Conservation (phyloP, 2,113 vertebrate species). For the Hystrix brachyura region DNA sequence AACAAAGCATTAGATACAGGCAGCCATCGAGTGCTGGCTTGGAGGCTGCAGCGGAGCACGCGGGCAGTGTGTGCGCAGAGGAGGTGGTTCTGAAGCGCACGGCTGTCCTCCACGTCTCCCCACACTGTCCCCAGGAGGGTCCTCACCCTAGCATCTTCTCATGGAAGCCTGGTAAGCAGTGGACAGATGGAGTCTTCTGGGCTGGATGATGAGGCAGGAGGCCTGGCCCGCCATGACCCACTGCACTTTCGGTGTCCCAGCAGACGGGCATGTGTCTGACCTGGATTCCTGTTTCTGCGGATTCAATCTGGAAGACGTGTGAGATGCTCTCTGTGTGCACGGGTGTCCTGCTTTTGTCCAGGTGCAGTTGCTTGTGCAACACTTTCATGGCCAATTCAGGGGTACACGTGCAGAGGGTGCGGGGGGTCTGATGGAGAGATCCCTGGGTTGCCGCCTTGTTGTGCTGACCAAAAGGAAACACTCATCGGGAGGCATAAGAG, state of each 20-base stretch:
- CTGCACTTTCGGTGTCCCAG: rapidly evolving
- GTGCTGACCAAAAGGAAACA: neutral
- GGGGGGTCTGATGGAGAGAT: neutral
- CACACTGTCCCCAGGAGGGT: neutral
- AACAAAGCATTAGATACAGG: neutral
- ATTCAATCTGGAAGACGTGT: rapidly evolving
- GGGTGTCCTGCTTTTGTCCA: neutral
- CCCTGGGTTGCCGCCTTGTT: neutral
- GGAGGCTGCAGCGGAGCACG: rapidly evolving
- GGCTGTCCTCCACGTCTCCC: neutral
- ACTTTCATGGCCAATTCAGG: neutral
- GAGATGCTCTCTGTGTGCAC: rapidly evolving
- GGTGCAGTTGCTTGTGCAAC: rapidly evolving
- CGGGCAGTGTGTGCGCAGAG: rapidly evolving
- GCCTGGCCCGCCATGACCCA: neutral
- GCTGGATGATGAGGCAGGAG: too few relatives aligned
- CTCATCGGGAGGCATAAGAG: neutral
- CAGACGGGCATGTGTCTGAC: rapidly evolving
- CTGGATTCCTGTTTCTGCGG: rapidly evolving
- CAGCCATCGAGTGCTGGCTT: rapidly evolving
- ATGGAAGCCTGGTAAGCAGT: too few relatives aligned
- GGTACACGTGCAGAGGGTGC: rapidly evolving
- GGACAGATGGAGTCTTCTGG: too few relatives aligned
- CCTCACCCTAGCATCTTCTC: rapidly evolving
- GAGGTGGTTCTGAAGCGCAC: rapidly evolving